Percentiles rank a stretch among this genome's conserved stretches.
phyloP scores from a whole-genome alignment of 1,140 invertebrate species.

The Microvelia longipes region DNA sequence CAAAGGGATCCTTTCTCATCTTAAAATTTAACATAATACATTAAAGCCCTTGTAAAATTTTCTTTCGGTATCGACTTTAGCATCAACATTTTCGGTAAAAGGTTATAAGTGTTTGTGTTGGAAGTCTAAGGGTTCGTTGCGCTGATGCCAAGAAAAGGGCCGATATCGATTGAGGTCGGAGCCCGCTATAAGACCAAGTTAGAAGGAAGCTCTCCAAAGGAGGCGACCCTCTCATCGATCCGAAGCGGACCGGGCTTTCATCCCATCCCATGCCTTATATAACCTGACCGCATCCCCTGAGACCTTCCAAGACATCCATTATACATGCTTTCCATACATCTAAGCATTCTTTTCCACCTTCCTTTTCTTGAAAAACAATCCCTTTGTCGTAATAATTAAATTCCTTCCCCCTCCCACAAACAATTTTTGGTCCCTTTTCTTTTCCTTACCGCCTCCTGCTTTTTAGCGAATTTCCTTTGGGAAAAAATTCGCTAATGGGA shows the following conservation, averaged over 20 bases:
- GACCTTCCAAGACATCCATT: neutral
- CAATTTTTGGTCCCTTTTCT: too few species aligned
- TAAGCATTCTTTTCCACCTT: neutral
- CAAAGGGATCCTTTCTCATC: too few species aligned
- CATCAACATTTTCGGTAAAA: neutral
- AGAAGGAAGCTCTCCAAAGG: neutral
- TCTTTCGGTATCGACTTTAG: too few species aligned
- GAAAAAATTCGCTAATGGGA: too few species aligned
- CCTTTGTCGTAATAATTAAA: too few species aligned
- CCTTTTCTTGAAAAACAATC: too few species aligned
- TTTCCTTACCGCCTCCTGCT: too few species aligned
- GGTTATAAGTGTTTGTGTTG: neutral
- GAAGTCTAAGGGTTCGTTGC: neutral
- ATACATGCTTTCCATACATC: neutral
- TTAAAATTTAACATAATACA: too few species aligned
- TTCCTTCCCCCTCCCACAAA: too few species aligned
- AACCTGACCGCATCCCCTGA: neutral
- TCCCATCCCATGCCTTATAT: neutral
- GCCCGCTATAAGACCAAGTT: neutral
- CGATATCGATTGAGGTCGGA: neutral
- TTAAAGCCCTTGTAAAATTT: too few species aligned
- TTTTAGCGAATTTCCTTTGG: too few species aligned
- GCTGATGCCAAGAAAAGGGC: neutral
- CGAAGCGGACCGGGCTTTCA: neutral
- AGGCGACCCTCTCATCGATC: neutral